A percentile compares a stretch with the other conserved stretches of the same genome.
Conservation (phyloP, 2,113 vertebrate species). For the Deroptyus accipitrinus region DNA sequence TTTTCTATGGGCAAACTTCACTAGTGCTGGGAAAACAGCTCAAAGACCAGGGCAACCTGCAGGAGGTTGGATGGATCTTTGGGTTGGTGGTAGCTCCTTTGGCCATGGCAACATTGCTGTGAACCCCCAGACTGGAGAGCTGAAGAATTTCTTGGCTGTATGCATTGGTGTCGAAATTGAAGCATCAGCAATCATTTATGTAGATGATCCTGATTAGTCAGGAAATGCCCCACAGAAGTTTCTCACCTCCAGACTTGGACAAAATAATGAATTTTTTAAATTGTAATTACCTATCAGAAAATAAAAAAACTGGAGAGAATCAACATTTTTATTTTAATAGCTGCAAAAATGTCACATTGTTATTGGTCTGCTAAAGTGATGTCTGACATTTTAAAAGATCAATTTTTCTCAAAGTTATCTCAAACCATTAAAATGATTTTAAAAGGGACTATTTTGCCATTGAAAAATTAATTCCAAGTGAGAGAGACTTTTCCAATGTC, state of each 20-base stretch:
- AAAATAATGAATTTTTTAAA: background rate
- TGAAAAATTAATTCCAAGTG: background rate
- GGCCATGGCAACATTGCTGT: background rate
- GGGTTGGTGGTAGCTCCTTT: background rate
- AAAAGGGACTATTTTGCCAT: background rate
- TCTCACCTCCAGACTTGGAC: background rate
- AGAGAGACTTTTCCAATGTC: background rate
- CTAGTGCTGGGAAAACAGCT: background rate
- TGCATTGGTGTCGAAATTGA: background rate
- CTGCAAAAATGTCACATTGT: slow-evolving; percentile 13
- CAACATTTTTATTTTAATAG: slow-evolving; percentile 8
- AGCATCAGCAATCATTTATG: background rate
- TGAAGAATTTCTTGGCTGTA: background rate
- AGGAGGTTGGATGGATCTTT: background rate
- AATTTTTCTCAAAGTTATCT: background rate
- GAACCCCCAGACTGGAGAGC: background rate
- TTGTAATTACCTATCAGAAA: background rate
- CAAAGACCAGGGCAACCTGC: background rate
- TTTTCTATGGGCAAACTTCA: background rate
- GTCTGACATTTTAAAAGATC: slow-evolving; percentile 45
- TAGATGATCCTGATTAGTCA: background rate
- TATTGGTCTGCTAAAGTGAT: background rate
- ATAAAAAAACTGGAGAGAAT: background rate
- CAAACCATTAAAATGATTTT: background rate
- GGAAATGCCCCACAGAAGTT: background rate